Base-by-base conservation (phyloP, 2,113 vertebrate species). In the Mirounga angustirostris region DNA sequence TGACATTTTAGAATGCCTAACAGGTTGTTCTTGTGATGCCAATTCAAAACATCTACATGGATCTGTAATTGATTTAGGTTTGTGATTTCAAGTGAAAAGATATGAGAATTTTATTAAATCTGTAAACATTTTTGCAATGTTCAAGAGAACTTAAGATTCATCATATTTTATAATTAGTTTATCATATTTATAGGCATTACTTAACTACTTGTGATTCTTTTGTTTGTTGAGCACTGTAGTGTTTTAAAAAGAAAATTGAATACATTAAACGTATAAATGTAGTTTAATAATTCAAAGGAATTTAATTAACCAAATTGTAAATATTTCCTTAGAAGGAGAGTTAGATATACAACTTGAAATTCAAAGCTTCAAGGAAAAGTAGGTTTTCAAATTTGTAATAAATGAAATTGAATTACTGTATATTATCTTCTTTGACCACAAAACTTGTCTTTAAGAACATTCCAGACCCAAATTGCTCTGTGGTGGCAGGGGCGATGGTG, bases 261-360 rank as follows among this genome's bases (percentile, higher is more conserved):
- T 91, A 81, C 2, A 65, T 96, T 88, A 69, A 88, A 93, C 79
- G 36, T 91, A 78, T 61, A 88, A 85, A 93, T 78, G 40, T 28
- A 95, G 91, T 84, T 97, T 93, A 97, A 95, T 91, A 96, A 94
- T 95, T 97, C n/a, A 91, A 94, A 30, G 40, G 30, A 97, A 96
- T 95, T 95, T 91, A 94, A 97, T 96, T 95, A 94, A 61, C 58
- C 30, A 97, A 94, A 95, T 56, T 97, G 28, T 79, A 96, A 96
- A 94, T 50, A 92, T 95, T 74, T 58, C 40, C 65, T 92, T 95
- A 92, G 94, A 89, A 61, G 14, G 46, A 86, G 56, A 85, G 21
- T 85, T 78, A 74, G 50, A 73, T 92, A 78, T 96, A 24, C 30
- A 90, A 79, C 21, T 74, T 89, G 33, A 90, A 81, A 92, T 65